These are phyloP conservation scores for Triplophysa siluroides DNA, from an alignment of 2,113 vertebrate genomes.

Conservation along the genomic window DNA sequence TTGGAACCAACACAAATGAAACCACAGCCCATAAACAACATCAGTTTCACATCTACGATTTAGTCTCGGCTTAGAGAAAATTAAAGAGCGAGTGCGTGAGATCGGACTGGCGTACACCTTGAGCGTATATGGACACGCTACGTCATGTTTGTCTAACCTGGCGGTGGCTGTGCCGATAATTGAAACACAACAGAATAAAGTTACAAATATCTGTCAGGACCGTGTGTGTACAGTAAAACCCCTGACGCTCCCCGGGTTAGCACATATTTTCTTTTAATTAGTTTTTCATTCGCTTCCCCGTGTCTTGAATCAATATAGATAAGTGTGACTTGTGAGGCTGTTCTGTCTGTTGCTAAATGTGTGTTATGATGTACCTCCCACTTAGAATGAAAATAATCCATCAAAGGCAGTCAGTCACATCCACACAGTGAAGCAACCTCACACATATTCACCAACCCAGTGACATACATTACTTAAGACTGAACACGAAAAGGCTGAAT, in stretches of 20 bases:
- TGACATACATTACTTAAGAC: not conserved
- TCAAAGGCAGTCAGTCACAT: not conserved
- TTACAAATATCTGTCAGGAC: slow-evolving; percentile 75
- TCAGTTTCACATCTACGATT: slow-evolving; percentile 58
- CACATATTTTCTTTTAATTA: slow-evolving; percentile 80
- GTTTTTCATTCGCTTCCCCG: slow-evolving; percentile 72
- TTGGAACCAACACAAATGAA: slow-evolving; percentile 28
- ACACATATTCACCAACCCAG: not conserved
- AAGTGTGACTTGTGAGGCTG: slow-evolving; percentile 46
- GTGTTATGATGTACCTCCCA: slow-evolving; percentile 3
- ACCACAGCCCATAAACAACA: slow-evolving; percentile 57
- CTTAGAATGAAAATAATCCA: slow-evolving; percentile 7
- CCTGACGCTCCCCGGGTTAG: slow-evolving; percentile 67
- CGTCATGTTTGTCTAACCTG: slow-evolving; percentile 78
- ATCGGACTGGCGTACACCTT: slow-evolving; percentile 59
- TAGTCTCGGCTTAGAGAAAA: slow-evolving; percentile 64
- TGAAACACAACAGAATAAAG: slow-evolving; percentile 76
- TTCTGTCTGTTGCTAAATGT: slow-evolving; percentile 18
- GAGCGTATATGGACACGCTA: slow-evolving; percentile 57
- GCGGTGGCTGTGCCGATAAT: slow-evolving; percentile 74
- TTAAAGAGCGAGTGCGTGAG: slow-evolving; percentile 62
- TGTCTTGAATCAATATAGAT: slow-evolving; percentile 63
- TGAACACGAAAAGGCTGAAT: not conserved
- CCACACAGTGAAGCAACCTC: not conserved
- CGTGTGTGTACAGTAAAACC: slow-evolving; percentile 71